These are phyloP conservation scores for Oncorhynchus mykiss DNA, from an alignment of 2,113 vertebrate species.

Conservation along the genomic window DNA sequence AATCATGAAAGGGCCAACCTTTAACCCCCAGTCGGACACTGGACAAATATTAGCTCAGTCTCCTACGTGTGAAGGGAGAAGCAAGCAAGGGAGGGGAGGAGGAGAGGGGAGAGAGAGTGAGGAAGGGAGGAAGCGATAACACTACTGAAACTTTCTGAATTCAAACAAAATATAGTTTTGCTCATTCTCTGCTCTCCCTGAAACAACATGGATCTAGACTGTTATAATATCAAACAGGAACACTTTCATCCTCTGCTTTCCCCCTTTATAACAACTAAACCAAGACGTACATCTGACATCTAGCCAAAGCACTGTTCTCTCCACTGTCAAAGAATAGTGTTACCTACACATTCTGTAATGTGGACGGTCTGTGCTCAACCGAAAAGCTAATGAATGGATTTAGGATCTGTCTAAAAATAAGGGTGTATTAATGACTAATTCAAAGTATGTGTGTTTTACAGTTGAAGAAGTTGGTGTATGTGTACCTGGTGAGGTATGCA, in stretches of 20 bases:
- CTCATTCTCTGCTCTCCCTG: slow-evolving; percentile 20
- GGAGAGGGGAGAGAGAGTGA: too few relatives aligned
- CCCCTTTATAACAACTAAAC: slow-evolving; percentile 36
- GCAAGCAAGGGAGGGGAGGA: too few relatives aligned
- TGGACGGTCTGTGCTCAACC: too few relatives aligned
- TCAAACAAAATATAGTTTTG: slow-evolving; percentile 10
- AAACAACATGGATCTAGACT: slow-evolving; percentile 24
- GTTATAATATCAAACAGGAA: slow-evolving; percentile 25
- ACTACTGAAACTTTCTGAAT: slow-evolving; percentile 1
- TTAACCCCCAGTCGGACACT: slow-evolving; percentile 18
- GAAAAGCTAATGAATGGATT: neutral
- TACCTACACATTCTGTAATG: too few relatives aligned
- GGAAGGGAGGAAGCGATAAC: neutral
- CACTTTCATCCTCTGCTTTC: slow-evolving; percentile 6
- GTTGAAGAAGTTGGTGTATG: slow-evolving; percentile 98
- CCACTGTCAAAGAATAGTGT: too few relatives aligned
- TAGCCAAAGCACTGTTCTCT: neutral
- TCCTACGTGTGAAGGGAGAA: slow-evolving; percentile 16
- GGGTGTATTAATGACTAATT: neutral
- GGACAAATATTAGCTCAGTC: slow-evolving; percentile 55
- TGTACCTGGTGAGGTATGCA: slow-evolving; percentile 94
- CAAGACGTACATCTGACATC: neutral
- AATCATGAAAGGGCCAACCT: slow-evolving; percentile 28
- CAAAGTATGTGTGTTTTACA: slow-evolving; percentile 51
- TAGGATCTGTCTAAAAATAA: too few relatives aligned